Percentiles rank a stretch among this genome's conserved stretches.
Evolutionary conservation across 30 jellyfish, hydroid and myxozoan genomes (phyloP).

Genomic region (Aurelia sp.): DNA sequence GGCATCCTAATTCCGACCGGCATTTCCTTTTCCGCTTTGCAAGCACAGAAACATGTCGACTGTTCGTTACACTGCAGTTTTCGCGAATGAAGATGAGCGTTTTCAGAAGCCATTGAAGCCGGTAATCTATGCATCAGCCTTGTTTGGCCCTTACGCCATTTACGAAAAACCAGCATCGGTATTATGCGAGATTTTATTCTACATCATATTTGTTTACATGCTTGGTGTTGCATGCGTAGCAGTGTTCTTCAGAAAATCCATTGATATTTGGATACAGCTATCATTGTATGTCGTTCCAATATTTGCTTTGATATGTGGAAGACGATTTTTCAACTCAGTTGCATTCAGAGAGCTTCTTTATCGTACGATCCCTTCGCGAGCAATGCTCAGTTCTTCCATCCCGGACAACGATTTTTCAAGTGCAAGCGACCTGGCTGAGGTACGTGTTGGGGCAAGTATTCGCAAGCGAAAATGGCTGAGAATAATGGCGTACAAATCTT

Average conservation of each 20-base stretch:
- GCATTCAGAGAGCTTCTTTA: slow-evolving; percentile 68
- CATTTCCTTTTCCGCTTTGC: too few relatives aligned
- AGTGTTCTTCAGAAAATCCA: slow-evolving; percentile 56
- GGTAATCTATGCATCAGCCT: slow-evolving; percentile 12
- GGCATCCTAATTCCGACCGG: too few relatives aligned
- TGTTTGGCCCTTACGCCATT: slow-evolving; percentile 55
- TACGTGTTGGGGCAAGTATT: neutral
- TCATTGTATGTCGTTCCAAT: slow-evolving; percentile 78
- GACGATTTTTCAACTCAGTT: slow-evolving; percentile 54
- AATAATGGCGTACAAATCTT: slow-evolving; percentile 62
- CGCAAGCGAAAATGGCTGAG: slow-evolving; percentile 76
- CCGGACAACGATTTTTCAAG: slow-evolving; percentile 34
- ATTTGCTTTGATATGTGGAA: slow-evolving; percentile 49
- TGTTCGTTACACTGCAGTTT: slow-evolving; percentile 1
- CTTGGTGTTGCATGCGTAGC: slow-evolving; percentile 69
- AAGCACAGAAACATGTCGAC: slow-evolving; percentile 23
- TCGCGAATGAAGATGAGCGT: slow-evolving; percentile 21
- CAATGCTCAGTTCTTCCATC: slow-evolving; percentile 70
- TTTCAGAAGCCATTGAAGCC: slow-evolving; percentile 50
- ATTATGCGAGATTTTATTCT: slow-evolving; percentile 19
- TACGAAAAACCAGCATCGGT: slow-evolving; percentile 29
- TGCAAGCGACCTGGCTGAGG: slow-evolving; percentile 38
- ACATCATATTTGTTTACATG: slow-evolving; percentile 35
- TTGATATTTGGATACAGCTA: slow-evolving; percentile 80
- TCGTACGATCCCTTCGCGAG: slow-evolving; percentile 61